Base-by-base conservation (phyloP, 2,797 vertebrate species). In the Tragopan temminckii region DNA sequence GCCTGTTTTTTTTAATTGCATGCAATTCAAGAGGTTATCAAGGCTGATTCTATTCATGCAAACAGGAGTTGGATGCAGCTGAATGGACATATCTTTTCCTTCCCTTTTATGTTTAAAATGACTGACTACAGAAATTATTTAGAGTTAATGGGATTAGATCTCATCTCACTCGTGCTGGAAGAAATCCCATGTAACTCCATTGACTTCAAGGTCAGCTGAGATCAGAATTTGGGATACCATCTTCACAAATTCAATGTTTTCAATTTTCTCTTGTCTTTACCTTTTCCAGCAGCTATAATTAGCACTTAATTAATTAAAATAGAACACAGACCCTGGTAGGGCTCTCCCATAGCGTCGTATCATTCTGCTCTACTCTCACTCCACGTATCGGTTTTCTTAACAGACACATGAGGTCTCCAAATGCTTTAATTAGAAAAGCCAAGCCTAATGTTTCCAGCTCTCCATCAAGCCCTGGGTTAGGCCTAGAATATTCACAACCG, bases 1-100 rank as follows among this genome's bases (percentile, higher is more conserved):
- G 61, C 43, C 43, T 86, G 42, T 85, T 83, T 79, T 93, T 35
- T 85, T 29, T 17, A 72, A 67, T 76, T 91, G 78, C 53, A 77
- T 31, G 46, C 1, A 5, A 13, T 69, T 64, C 45, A 15, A 15
- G n/a, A 83, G 88, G 80, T 90, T 81, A 78, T n/a, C 63, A 68
- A 55, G 71, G 69, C 52, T 95, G 89, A 71, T 23, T 84, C 81
- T 72, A 70, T 20, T 58, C 48, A 50, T 9, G 46, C 14, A 57
- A 80, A 10, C 27, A 77, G 62, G 52, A 87, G 35, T 29, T 5
- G 1, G 91, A 71, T 57, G 88, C 58, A 90, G 76, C 81, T 55
- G 48, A 88, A 61, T 5, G 71, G 55, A 11, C 33, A 4, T 31
- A 71, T 72, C 82, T 64, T 79, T 17, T 76, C 10, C 50, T 48